Base-by-base conservation (phyloP, 2,797 vertebrate genomes). In the Notoglanidium macrostoma region DNA sequence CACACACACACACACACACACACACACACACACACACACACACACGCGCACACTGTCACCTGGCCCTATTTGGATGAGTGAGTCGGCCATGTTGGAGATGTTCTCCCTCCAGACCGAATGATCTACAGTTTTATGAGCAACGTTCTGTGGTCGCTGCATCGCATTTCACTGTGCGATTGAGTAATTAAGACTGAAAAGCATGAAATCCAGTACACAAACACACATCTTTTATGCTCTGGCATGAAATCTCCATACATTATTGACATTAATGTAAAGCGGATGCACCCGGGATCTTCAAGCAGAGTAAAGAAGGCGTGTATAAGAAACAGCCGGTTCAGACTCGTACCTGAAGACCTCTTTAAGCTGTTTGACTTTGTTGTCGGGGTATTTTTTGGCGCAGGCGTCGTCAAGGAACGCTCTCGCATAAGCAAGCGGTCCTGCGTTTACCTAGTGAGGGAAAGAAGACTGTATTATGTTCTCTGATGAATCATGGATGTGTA, bases 271-370 rank as follows among this genome's bases (percentile, higher is more conserved):
- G 11, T 54, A 12, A 54, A 54, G 51, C 11, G 51, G 51, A 51
- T 29, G 15, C 67, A 19, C 68, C 8, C 2, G 19, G 19, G 19
- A 9, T 76, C 46, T 49, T 49, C 21, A 74, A 2, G 15, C 73
- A 19, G 26, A 29, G 23, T 51, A 1, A 26, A 23, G 26, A 74
- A 51, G 44, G 15, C 14, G 12, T 57, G 76, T 21, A 1, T 55
- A 57, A 55, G 74, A 54, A 19, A 32, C 14, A 32, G 5, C 6
- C 26, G 3, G 7, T 17, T 3, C 1, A 32, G 29, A 35, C 17
- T 1, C 32, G 89, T 97, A 99, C 98, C 98, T 98, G 95, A 99
- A 99, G 84, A 99, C 97, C 94, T 99, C 98, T 92, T 99, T 99
- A 55, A 99, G 95, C 87, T 98, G 95, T 89, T 99, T 99, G 91